phyloP scores from a whole-genome alignment of 2,888 invertebrate genomes.

The Drosophila seclusa region DNA sequence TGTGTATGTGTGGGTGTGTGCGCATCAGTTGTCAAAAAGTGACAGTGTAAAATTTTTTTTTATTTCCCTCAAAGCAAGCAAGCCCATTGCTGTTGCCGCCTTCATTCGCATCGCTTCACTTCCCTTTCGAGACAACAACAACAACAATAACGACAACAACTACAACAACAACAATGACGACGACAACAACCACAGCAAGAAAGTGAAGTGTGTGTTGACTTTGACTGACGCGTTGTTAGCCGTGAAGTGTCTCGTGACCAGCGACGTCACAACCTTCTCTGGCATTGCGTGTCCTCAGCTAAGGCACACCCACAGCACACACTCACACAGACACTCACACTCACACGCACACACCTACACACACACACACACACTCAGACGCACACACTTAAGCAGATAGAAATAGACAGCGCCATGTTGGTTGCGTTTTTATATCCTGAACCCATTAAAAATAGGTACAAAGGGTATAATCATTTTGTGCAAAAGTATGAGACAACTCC shows the following conservation, averaged over 20 bases:
- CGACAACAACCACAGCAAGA: conserved; percentile 21
- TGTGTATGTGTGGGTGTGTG: conserved; percentile 20
- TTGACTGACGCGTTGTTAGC: conserved; percentile 77
- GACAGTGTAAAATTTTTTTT: conserved; percentile 74
- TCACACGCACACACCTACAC: neutral
- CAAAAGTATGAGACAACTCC: neutral
- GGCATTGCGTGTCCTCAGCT: conserved; percentile 53
- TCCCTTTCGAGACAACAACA: conserved; percentile 14
- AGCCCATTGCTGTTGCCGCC: conserved; percentile 22
- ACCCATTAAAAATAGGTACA: neutral
- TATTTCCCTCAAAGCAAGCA: conserved; percentile 5
- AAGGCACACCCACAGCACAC: conserved; percentile 10
- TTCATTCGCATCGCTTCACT: conserved; percentile 9
- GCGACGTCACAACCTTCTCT: conserved; percentile 44
- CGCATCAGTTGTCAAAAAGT: conserved; percentile 65
- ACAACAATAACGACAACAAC: conserved; percentile 5
- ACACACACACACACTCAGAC: neutral
- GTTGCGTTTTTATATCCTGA: conserved; percentile 28
- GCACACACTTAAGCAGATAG: conserved; percentile 15
- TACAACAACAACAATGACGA: conserved; percentile 27
- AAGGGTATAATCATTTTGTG: neutral
- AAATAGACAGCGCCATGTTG: conserved; percentile 19
- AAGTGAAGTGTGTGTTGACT: conserved; percentile 74
- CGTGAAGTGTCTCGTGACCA: conserved; percentile 66
- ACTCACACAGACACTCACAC: neutral